Conservation (phyloP, 2,797 vertebrate genomes). For the Rousettus madagascariensis region DNA sequence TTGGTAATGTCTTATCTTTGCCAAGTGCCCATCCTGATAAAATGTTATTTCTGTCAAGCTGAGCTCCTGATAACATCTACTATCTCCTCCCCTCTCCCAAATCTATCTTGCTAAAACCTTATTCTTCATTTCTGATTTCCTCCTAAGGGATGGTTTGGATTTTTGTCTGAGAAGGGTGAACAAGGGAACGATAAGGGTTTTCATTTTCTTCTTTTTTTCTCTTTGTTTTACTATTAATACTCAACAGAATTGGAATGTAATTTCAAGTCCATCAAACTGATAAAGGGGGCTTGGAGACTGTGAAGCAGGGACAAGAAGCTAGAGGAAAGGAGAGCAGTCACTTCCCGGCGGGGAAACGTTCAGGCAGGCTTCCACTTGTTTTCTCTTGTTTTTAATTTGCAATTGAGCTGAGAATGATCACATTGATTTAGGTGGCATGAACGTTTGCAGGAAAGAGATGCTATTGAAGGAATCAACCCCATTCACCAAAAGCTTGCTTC, state of each 20-base stretch:
- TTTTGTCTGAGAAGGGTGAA: slow-evolving; percentile 2
- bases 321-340: background rate
- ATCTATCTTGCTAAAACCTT: slow-evolving; percentile 73
- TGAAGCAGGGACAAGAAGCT: slow-evolving; percentile 16
- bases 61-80: slow-evolving; percentile 80
- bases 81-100: slow-evolving; percentile 50
- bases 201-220: no score
- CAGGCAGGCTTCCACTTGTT: slow-evolving; percentile 38
- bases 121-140: slow-evolving; percentile 73
- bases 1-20: slow-evolving; percentile 81
- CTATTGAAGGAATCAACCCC: background rate
- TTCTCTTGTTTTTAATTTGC: slow-evolving; percentile 67
- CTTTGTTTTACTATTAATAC: background rate
- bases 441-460: background rate
- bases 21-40: slow-evolving; percentile 79
- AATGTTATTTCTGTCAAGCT: slow-evolving; percentile 75
- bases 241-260: background rate
- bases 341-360: background rate
- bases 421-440: slow-evolving; percentile 37
- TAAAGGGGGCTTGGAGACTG: slow-evolving; percentile 38
- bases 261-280: slow-evolving; percentile 59
- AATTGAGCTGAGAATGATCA: background rate
- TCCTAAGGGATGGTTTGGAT: slow-evolving; percentile 46
- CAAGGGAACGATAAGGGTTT: background rate
- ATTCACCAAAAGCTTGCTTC: background rate